Conservation (phyloP, 1,140 invertebrate species). For the Trichonephila clavipes region DNA sequence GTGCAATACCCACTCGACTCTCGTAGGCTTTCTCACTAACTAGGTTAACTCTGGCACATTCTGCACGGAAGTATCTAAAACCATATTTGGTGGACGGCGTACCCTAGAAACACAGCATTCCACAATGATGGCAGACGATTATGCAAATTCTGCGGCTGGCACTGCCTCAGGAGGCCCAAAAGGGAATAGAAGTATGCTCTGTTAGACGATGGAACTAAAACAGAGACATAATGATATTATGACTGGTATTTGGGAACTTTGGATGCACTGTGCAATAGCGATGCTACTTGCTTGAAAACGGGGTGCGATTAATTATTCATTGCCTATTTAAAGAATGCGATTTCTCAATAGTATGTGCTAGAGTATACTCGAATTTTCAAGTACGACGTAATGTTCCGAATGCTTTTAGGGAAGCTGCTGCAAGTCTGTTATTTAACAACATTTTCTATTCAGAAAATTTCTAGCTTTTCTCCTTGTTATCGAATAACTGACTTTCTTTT, state of each 20-base stretch:
- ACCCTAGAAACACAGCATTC: background rate
- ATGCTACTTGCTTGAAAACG: background rate
- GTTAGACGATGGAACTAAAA: background rate
- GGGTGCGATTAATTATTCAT: conserved; percentile 13
- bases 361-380: background rate
- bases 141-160: background rate
- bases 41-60: background rate
- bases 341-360: background rate
- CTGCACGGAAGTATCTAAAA: background rate
- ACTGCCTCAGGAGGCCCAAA: background rate
- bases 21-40: background rate
- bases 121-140: background rate
- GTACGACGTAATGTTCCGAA: background rate
- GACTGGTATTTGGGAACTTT: background rate
- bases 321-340: background rate
- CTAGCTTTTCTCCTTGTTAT: background rate
- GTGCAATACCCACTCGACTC: background rate
- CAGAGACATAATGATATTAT: conserved; percentile 4
- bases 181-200: background rate
- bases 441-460: background rate
- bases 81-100: background rate
- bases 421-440: background rate
- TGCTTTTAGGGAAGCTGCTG: background rate
- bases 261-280: background rate
- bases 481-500: background rate